Evolutionary conservation across 1,140 invertebrate genomes (phyloP), one percentile per base, ranked within the genome.

Genomic region (Ostrea edulis): DNA sequence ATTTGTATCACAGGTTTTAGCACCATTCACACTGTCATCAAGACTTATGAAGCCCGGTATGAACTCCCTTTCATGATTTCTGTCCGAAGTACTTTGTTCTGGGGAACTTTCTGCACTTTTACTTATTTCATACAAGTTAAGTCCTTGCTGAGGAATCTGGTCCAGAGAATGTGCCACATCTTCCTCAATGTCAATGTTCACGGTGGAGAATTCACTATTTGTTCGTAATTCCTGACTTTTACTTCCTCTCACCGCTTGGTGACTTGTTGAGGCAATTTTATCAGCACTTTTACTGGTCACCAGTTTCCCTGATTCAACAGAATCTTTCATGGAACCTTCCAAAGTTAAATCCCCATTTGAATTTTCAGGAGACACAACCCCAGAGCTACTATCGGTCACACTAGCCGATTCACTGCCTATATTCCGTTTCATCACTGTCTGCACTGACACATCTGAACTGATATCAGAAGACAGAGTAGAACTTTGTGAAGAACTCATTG

Each of bases 161-260:
- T 98, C 98, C 85, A 98, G 95, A 82, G 97, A 98, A 90, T 98
- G 98, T 91, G 98, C 98, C 89, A 98, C 97, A 95, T 98, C 97
- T 94, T 98, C 98, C 88, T 98, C 98, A 91, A 98, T 97, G 91
- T 97, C 94, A 81, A 95, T 94, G 89, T 88, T 88, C 2, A 94
- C 93, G 71, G 93, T 68, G 22, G 90, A 90, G 54, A 94, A 91
- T 68, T 91, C 90, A 14, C 90, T 87, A 86, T 77, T 77, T 52
- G 91, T 88, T 87, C 94, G 90, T 55, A 95, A 86, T 88, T 95
- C 94, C 82, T 95, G 94, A 90, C 94, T 94, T 90, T 94, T 94
- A 89, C 93, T 94, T 82, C 92, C 92, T 65, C 94, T 90, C 12
- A 94, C 94, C 68, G 88, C 53, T 54, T 89, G 90, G 86, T 89